Evolutionary conservation across 2,797 vertebrate species (phyloP).

Genomic region (Characodon lateralis): DNA sequence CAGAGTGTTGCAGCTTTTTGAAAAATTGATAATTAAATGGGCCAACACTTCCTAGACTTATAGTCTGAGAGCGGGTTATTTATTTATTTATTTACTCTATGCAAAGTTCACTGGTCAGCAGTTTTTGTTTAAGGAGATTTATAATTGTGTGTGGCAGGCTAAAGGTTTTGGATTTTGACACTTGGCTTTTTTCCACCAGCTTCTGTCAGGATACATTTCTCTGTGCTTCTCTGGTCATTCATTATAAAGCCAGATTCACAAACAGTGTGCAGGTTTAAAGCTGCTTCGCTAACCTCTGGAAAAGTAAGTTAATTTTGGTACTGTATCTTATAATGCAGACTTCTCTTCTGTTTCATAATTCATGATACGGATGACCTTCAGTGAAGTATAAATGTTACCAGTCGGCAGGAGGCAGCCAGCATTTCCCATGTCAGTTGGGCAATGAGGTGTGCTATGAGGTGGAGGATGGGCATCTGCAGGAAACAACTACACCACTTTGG

Average conservation of each 20-base stretch:
- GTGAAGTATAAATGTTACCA: too few species aligned
- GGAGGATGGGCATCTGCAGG: background rate
- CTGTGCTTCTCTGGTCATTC: slow-evolving; percentile 22
- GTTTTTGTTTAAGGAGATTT: slow-evolving; percentile 67
- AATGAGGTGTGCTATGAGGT: background rate
- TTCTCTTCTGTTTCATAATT: too few species aligned
- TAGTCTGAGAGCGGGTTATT: slow-evolving; percentile 68
- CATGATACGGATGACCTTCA: too few species aligned
- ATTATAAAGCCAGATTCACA: slow-evolving; percentile 20
- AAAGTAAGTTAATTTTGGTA: too few species aligned
- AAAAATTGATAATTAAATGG: slow-evolving; percentile 80
- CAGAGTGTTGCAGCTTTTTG: slow-evolving; percentile 79
- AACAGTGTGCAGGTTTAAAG: slow-evolving; percentile 11
- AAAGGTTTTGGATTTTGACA: slow-evolving; percentile 62
- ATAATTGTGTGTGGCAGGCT: slow-evolving; percentile 70
- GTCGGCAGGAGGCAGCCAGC: too few species aligned
- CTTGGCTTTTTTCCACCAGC: slow-evolving; percentile 61
- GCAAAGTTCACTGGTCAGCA: slow-evolving; percentile 82
- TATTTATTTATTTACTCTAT: slow-evolving; percentile 81
- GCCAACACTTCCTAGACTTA: slow-evolving; percentile 79
- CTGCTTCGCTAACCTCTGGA: background rate
- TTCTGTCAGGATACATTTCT: slow-evolving; percentile 26
- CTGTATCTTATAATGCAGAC: too few species aligned
- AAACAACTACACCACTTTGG: background rate
- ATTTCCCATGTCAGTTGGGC: too few species aligned